phyloP scores from a whole-genome alignment of 2,113 vertebrate genomes.

The Cochlearius cochlearius region DNA sequence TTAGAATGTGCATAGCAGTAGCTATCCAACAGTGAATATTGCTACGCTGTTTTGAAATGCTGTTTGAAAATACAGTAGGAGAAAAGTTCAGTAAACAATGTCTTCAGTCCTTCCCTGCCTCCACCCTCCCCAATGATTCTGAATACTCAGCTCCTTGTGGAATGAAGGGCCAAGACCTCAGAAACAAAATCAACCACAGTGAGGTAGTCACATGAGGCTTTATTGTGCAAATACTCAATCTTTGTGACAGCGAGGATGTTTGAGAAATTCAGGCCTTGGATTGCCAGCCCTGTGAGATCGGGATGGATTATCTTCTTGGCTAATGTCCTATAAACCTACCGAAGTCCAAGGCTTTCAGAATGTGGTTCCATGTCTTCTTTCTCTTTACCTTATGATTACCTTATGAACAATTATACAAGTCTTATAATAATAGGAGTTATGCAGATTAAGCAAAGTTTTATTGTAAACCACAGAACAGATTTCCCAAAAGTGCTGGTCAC shows the following conservation, averaged over 20 bases:
- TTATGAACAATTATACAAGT: not conserved
- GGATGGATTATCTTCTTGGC: not conserved
- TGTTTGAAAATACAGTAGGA: not conserved
- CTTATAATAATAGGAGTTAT: not conserved
- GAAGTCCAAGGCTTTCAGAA: not conserved
- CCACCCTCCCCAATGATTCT: not conserved
- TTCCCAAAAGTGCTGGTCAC: not conserved
- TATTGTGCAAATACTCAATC: not conserved
- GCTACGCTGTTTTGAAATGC: not conserved
- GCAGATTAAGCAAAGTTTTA: not conserved
- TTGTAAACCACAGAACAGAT: not conserved
- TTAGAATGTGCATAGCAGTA: not conserved
- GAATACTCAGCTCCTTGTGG: not conserved
- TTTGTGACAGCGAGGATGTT: not conserved
- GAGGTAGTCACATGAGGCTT: not conserved
- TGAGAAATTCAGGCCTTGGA: not conserved
- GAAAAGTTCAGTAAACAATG: not conserved
- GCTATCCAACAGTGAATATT: not conserved
- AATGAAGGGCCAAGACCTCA: not conserved
- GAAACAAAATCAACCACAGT: not conserved
- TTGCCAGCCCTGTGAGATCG: not conserved
- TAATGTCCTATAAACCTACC: not conserved
- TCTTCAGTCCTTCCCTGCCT: not conserved
- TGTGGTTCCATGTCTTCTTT: not conserved
- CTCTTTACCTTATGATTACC: not conserved